A percentile compares a stretch with the other conserved stretches of the same genome.
Conservation (phyloP, 2,888 invertebrate species). For the Belgica antarctica region DNA sequence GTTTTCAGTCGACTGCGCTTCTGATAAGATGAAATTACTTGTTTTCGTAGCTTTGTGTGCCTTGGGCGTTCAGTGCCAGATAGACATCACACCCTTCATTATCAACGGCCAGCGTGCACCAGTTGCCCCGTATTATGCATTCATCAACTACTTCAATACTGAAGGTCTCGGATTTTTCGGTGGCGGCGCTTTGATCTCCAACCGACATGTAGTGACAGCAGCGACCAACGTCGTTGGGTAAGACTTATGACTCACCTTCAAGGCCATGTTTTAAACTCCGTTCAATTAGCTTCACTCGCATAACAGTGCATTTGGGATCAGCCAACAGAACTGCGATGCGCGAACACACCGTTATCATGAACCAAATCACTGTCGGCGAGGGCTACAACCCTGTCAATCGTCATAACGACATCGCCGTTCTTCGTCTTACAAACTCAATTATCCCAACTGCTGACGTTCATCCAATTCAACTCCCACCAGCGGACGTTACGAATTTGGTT, state of each 20-base stretch:
- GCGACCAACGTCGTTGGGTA: constrained; percentile 19
- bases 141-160: constrained; percentile 12
- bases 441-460: constrained; percentile 26
- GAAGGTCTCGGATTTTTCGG: constrained; percentile 9
- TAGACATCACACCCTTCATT: constrained; percentile 13
- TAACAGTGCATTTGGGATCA: not conserved
- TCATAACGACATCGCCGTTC: constrained; percentile 37
- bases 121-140: constrained; percentile 33
- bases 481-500: not conserved
- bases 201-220: constrained; percentile 24
- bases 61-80: not conserved
- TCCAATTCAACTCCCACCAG: constrained; percentile 21
- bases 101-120: constrained; percentile 27
- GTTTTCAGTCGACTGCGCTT: not conserved
- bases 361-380: not conserved
- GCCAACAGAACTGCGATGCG: constrained; percentile 21
- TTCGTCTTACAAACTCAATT: constrained; percentile 25
- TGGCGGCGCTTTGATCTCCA: constrained; percentile 25
- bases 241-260: no score
- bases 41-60: constrained; percentile 20
- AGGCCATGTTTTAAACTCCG: not conserved
- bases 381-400: constrained; percentile 1
- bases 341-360: not conserved
- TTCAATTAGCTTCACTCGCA: not conserved
- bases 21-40: constrained; percentile 31